Conservation (phyloP, 2,888 invertebrate genomes). For the Drosophila maculinotata region DNA sequence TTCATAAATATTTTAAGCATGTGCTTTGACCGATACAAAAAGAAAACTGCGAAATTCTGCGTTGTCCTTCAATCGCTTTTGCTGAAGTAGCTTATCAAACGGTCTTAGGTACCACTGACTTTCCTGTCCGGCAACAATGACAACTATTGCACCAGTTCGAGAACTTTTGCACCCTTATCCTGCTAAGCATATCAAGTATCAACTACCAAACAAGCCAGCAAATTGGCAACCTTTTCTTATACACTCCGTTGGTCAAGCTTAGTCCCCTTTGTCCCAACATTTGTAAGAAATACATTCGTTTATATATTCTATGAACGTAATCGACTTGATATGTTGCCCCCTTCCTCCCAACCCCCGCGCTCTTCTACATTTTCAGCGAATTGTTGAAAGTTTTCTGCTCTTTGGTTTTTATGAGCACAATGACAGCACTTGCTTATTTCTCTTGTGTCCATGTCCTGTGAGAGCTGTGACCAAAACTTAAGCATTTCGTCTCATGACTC, state of each 20-base stretch:
- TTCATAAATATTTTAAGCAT: constrained; percentile 81
- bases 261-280: constrained; percentile 24
- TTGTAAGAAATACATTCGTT: constrained; percentile 30
- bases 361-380: neutral
- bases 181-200: constrained; percentile 73
- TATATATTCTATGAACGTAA: constrained; percentile 69
- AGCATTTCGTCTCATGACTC: constrained; percentile 35
- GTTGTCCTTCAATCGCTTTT: constrained; percentile 41
- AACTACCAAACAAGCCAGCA: constrained; percentile 73
- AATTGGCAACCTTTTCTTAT: constrained; percentile 65
- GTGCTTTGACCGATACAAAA: constrained; percentile 37
- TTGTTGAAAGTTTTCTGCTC: constrained; percentile 54
- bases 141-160: constrained; percentile 24
- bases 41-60: constrained; percentile 17
- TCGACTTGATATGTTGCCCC: constrained; percentile 57
- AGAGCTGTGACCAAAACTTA: constrained; percentile 48
- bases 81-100: constrained; percentile 78
- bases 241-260: constrained; percentile 46
- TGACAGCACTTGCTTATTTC: constrained; percentile 22
- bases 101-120: constrained; percentile 20
- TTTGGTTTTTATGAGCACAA: constrained; percentile 54
- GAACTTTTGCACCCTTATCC: constrained; percentile 29
- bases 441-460: constrained; percentile 16
- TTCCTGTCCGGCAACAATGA: constrained; percentile 13
- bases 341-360: neutral